Conservation (phyloP, 2,888 invertebrate genomes). For the Phyllotreta cruciferae region DNA sequence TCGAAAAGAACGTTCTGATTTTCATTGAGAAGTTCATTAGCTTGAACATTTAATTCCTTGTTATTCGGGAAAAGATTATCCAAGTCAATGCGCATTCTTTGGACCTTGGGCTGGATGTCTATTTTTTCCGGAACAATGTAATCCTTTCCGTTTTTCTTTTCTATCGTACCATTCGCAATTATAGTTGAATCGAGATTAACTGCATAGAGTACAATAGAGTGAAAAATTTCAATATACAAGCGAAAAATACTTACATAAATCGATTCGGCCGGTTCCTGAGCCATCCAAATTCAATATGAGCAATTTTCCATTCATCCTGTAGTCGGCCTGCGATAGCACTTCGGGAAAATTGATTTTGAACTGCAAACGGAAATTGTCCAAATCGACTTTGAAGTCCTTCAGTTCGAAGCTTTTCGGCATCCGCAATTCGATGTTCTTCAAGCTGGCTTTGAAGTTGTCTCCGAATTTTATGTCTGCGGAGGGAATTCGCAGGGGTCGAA, state of each 20-base stretch:
- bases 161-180: constrained; percentile 1
- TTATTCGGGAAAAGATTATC: constrained; percentile 46
- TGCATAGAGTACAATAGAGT: background rate
- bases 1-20: constrained; percentile 72
- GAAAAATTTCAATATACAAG: background rate
- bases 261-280: constrained; percentile 68
- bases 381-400: constrained; percentile 60
- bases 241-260: constrained; percentile 66
- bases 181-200: background rate
- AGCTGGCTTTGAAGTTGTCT: constrained; percentile 42
- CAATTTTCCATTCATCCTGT: constrained; percentile 70
- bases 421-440: constrained; percentile 47
- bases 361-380: constrained; percentile 62
- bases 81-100: constrained; percentile 6
- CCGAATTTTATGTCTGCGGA: constrained; percentile 70
- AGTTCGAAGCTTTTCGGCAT: constrained; percentile 70
- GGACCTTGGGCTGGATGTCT: background rate
- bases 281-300: constrained; percentile 75
- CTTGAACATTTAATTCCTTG: constrained; percentile 66
- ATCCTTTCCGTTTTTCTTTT: constrained; percentile 2
- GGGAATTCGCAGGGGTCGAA: constrained; percentile 73
- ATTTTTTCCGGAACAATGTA: constrained; percentile 3
- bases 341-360: constrained; percentile 68
- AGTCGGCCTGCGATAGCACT: constrained; percentile 68
- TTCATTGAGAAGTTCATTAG: constrained; percentile 75